phyloP scores from a whole-genome alignment of 2,888 invertebrate species.

The Metacarcinus magister region DNA sequence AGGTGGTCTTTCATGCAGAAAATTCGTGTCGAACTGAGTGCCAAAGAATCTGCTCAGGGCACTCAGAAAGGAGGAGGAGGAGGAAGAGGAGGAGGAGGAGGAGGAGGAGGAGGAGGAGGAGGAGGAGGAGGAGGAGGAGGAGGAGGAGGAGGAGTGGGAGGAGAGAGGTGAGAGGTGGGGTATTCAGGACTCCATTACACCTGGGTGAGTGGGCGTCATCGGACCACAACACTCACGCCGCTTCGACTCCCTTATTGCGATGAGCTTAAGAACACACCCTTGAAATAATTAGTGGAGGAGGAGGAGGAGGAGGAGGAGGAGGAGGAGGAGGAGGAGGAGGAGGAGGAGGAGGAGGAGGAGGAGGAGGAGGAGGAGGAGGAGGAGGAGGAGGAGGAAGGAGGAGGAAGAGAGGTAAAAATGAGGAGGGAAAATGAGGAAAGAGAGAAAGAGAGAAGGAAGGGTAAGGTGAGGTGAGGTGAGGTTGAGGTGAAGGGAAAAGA shows the following conservation, averaged over 20 bases:
- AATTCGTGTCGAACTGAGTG: neutral
- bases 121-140: neutral
- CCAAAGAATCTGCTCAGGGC: neutral
- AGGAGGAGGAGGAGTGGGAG: neutral
- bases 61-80: neutral
- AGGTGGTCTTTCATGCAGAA: neutral
- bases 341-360: constrained; percentile 6
- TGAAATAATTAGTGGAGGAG: neutral
- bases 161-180: neutral
- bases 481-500: neutral
- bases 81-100: neutral
- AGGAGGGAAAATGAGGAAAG: too few relatives aligned
- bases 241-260: neutral
- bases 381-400: neutral
- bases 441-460: neutral
- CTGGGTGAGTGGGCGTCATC: neutral
- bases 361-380: neutral
- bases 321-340: constrained; percentile 26
- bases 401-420: neutral
- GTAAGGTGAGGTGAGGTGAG: neutral
- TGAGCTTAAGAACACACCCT: neutral
- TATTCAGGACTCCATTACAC: constrained; percentile 12
- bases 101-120: neutral
- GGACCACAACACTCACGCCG: neutral
- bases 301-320: constrained; percentile 26